Conservation (phyloP, 1,140 invertebrate genomes). For the Sarcophaga bullata region DNA sequence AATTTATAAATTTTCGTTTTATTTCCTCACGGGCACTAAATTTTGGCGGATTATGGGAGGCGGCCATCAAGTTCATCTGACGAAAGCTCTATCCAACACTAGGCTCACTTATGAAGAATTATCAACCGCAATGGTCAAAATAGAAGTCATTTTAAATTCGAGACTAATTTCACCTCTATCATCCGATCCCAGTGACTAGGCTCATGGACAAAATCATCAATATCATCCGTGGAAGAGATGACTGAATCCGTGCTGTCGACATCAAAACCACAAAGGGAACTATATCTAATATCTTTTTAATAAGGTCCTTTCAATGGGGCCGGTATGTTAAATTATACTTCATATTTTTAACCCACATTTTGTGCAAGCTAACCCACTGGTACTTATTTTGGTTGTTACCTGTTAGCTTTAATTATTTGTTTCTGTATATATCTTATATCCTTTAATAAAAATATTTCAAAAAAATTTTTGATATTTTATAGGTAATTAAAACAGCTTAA, state of each 20-base stretch:
- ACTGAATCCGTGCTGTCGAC: slow-evolving; percentile 50
- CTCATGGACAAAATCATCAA: slow-evolving; percentile 51
- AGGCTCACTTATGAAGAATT: background rate
- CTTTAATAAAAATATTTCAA: too few species aligned
- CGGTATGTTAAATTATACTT: background rate
- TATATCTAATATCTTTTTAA: background rate
- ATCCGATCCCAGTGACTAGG: slow-evolving; percentile 48
- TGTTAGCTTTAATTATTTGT: too few species aligned
- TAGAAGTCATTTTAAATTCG: background rate
- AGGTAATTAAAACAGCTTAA: too few species aligned
- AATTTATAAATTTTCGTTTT: slow-evolving; percentile 10
- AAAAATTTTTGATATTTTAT: too few species aligned
- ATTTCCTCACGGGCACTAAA: background rate
- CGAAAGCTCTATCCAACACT: background rate
- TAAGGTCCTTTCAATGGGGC: slow-evolving; percentile 30
- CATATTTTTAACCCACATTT: too few species aligned
- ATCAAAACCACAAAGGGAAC: slow-evolving; percentile 46
- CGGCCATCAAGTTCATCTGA: slow-evolving; percentile 2
- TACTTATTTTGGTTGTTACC: too few species aligned
- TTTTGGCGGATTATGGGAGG: slow-evolving; percentile 7
- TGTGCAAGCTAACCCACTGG: too few species aligned
- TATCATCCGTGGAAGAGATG: slow-evolving; percentile 53
- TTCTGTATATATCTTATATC: too few species aligned
- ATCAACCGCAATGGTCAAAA: background rate
- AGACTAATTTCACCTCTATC: background rate